Evolutionary conservation across 2,113 vertebrate genomes (phyloP).

Genomic region (Isurus oxyrinchus): DNA sequence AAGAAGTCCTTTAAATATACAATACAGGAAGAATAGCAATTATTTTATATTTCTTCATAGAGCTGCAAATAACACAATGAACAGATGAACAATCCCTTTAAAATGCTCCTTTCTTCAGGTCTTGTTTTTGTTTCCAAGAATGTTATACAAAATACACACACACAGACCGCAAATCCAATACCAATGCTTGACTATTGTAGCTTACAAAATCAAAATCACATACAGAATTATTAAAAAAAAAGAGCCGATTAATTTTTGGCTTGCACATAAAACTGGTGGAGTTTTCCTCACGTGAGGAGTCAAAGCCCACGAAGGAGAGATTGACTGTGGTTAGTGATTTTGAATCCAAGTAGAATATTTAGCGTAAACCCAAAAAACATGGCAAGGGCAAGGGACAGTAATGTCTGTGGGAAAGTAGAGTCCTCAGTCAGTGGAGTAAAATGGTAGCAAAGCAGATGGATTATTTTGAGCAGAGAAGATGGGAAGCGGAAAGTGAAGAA

Average conservation of each 20-base stretch:
- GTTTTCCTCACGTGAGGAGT: not conserved
- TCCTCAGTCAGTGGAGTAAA: not conserved
- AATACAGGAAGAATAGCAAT: not conserved
- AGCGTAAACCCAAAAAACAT: too few species aligned
- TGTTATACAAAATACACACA: not conserved
- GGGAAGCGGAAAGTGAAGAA: not conserved
- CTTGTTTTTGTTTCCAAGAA: not conserved
- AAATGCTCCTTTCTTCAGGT: not conserved
- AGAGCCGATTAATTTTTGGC: not conserved
- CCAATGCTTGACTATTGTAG: not conserved
- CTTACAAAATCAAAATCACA: not conserved
- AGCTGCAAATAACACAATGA: not conserved
- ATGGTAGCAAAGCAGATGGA: not conserved
- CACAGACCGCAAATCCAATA: not conserved
- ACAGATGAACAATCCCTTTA: not conserved
- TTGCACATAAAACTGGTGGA: not conserved
- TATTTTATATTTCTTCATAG: not conserved
- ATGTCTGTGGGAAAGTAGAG: not conserved
- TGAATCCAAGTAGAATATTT: not conserved
- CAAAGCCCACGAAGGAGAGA: not conserved
- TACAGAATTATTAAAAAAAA: not conserved
- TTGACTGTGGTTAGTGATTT: not conserved
- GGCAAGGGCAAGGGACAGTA: not conserved
- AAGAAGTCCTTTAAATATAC: not conserved
- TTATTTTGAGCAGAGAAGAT: not conserved